These are phyloP conservation scores for Gavialis gangeticus DNA, from an alignment of 2,113 vertebrate species.

Conservation along the genomic window DNA sequence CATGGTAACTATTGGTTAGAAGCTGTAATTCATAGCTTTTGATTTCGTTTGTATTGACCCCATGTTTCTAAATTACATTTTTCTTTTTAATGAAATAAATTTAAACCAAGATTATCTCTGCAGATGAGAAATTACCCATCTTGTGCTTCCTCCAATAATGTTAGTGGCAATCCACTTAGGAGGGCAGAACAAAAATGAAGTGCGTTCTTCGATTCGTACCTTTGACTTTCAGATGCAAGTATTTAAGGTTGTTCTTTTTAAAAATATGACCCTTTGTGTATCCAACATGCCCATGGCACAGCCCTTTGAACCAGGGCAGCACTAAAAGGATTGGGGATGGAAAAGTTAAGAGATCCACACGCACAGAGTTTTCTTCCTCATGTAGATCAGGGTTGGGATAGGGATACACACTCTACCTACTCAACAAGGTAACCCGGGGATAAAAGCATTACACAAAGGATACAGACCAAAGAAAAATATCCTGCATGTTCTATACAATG, in stretches of 20 bases:
- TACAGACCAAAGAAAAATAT: background rate
- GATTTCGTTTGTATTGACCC: slow-evolving; percentile 55
- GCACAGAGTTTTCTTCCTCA: background rate
- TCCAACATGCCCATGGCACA: background rate
- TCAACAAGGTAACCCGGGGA: background rate
- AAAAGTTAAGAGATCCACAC: background rate
- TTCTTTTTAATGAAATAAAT: slow-evolving; percentile 60
- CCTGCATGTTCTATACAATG: background rate
- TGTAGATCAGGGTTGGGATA: background rate
- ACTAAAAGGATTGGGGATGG: background rate
- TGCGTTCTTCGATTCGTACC: slow-evolving; percentile 22
- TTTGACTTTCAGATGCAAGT: slow-evolving; percentile 40
- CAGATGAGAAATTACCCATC: slow-evolving; percentile 6
- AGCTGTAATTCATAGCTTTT: slow-evolving; percentile 48
- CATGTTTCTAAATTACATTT: slow-evolving; percentile 61
- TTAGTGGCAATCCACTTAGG: slow-evolving; percentile 8
- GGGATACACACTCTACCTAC: rapidly evolving
- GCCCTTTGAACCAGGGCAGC: background rate
- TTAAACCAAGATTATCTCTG: slow-evolving; percentile 57
- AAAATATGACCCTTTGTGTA: background rate
- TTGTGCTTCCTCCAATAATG: background rate
- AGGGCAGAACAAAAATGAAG: slow-evolving; percentile 2
- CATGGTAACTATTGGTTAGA: slow-evolving; percentile 41
- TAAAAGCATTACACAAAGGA: background rate
- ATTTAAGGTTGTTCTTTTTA: background rate